Percentiles rank a stretch among this genome's conserved stretches.
Evolutionary conservation across 2,113 vertebrate species (phyloP).

Genomic region (Hippocampus mohnikei): DNA sequence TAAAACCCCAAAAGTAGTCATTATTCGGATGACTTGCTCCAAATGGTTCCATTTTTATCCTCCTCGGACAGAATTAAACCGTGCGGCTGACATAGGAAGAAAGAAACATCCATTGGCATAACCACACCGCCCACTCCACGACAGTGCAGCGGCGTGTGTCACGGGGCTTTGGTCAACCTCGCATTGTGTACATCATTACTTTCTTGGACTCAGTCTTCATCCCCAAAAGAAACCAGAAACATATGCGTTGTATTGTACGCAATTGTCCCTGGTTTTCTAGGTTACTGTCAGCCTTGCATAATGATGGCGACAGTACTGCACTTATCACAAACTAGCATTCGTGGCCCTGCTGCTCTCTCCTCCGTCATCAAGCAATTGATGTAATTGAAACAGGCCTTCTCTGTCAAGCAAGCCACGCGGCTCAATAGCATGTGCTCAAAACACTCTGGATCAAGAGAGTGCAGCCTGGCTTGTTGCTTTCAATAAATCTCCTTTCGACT

Average conservation of each 20-base stretch:
- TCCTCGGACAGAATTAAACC: slow-evolving; percentile 31
- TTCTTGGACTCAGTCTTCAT: slow-evolving; percentile 63
- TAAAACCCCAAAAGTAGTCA: slow-evolving; percentile 42
- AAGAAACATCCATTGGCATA: slow-evolving; percentile 35
- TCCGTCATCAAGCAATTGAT: slow-evolving; percentile 91
- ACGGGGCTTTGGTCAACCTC: slow-evolving; percentile 51
- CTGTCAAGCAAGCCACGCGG: slow-evolving; percentile 76
- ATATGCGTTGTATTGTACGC: slow-evolving; percentile 77
- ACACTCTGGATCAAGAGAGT: slow-evolving; percentile 85
- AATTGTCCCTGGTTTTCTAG: slow-evolving; percentile 76
- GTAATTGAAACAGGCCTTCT: slow-evolving; percentile 87
- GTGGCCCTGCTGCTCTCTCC: slow-evolving; percentile 88
- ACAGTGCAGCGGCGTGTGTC: slow-evolving; percentile 44
- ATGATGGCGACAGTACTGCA: slow-evolving; percentile 77
- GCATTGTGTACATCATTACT: slow-evolving; percentile 54
- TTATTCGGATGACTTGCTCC: slow-evolving; percentile 45
- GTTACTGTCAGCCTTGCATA: slow-evolving; percentile 88
- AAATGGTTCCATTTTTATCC: slow-evolving; percentile 41
- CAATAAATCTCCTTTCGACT: slow-evolving; percentile 98
- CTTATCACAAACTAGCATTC: slow-evolving; percentile 97
- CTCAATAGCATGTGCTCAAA: slow-evolving; percentile 78
- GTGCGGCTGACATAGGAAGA: slow-evolving; percentile 24
- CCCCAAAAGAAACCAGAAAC: slow-evolving; percentile 73
- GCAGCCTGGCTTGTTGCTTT: slow-evolving; percentile 71
- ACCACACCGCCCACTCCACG: slow-evolving; percentile 41